A percentile compares a stretch with the other conserved stretches of the same genome.
Evolutionary conservation across 2,797 vertebrate species (phyloP).

Genomic region (Knipowitschia caucasica): DNA sequence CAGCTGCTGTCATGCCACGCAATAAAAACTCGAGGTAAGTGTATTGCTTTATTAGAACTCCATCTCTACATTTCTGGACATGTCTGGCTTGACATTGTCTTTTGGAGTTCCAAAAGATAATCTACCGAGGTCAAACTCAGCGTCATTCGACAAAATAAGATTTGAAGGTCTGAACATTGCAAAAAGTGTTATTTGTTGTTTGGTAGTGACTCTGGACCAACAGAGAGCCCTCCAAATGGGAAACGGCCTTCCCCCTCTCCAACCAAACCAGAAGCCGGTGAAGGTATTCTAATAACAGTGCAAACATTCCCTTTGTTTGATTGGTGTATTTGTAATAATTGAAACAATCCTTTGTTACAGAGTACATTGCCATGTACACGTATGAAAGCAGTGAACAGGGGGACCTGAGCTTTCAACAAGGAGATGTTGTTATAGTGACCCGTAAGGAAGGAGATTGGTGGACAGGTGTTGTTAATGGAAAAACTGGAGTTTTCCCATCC

Average conservation of each 20-base stretch:
- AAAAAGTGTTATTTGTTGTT: no score
- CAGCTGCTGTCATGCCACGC: conserved; percentile 36
- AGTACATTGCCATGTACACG: conserved; percentile 97
- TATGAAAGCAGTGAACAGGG: conserved; percentile 98
- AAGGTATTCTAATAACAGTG: conserved; percentile 81
- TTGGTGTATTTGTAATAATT: background rate
- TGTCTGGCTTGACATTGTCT: background rate
- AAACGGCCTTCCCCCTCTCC: conserved; percentile 91
- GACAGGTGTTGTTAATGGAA: conserved; percentile 89
- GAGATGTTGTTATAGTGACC: conserved; percentile 92
- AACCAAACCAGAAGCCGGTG: conserved; percentile 83
- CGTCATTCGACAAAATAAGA: no score
- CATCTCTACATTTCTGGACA: background rate
- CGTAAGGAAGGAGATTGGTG: conserved; percentile 99
- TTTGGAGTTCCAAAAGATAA: background rate
- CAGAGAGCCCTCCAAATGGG: conserved; percentile 89
- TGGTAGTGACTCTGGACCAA: conserved; percentile 80
- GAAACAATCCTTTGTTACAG: conserved; percentile 52
- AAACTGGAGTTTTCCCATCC: conserved; percentile 95
- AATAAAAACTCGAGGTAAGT: conserved; percentile 86
- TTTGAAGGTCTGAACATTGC: no score
- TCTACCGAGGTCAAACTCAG: no score
- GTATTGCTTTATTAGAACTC: background rate
- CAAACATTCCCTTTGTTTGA: no score
- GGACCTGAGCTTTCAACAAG: conserved; percentile 97